Evolutionary conservation across 2,888 invertebrate species (phyloP).

Genomic region (Drosophila fulvimacula): DNA sequence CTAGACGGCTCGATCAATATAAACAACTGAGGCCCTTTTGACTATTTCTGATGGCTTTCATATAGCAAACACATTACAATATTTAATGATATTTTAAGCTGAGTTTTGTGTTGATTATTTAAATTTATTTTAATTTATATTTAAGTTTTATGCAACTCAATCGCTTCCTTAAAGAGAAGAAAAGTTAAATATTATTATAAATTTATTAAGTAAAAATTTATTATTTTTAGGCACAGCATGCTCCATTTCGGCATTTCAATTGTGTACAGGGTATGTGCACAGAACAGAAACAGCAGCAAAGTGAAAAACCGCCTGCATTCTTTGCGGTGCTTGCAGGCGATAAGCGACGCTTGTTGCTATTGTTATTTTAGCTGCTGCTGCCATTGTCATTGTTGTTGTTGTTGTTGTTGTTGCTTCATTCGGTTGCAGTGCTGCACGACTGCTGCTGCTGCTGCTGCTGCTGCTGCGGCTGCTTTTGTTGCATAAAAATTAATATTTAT

Average conservation of each 20-base stretch:
- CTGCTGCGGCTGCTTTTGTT: slow-evolving; percentile 63
- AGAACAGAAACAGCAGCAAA: slow-evolving; percentile 48
- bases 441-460: slow-evolving; percentile 40
- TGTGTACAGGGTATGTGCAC: slow-evolving; percentile 42
- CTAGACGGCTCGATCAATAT: slow-evolving; percentile 14
- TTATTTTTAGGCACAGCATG: too few relatives aligned
- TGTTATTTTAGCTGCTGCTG: slow-evolving; percentile 47
- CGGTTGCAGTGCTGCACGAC: slow-evolving; percentile 36
- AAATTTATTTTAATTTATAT: too few relatives aligned
- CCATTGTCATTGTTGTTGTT: slow-evolving; percentile 31
- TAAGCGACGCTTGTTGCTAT: slow-evolving; percentile 69
- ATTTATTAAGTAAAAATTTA: too few relatives aligned
- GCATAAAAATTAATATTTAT: slow-evolving; percentile 81
- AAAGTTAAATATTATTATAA: too few relatives aligned
- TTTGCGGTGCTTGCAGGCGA: slow-evolving; percentile 73
- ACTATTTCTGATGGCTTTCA: too few relatives aligned
- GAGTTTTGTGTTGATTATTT: too few relatives aligned
- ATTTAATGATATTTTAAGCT: too few relatives aligned
- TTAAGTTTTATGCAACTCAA: too few relatives aligned
- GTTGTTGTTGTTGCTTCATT: slow-evolving; percentile 40
- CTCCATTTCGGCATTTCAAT: not conserved
- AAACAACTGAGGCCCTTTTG: too few relatives aligned
- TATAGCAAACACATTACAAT: too few relatives aligned
- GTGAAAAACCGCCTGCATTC: slow-evolving; percentile 77
- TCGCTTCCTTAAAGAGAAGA: too few relatives aligned